Percentiles rank a stretch among this genome's conserved stretches.
These are phyloP conservation scores for Cryptomyrus ogoouensis DNA, from an alignment of 2,113 vertebrate species.

Conservation along the genomic window DNA sequence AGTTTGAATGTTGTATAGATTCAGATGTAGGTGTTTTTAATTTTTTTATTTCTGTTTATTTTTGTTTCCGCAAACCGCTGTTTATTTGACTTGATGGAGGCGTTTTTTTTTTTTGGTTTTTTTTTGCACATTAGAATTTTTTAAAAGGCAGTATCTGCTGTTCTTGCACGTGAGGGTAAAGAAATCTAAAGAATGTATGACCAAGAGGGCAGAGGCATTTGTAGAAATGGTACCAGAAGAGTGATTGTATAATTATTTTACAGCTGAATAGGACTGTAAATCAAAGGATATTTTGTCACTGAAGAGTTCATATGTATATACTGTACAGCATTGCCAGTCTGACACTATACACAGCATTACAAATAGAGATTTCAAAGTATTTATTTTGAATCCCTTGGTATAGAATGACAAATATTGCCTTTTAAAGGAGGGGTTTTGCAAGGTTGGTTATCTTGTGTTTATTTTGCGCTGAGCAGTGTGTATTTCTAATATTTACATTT, in stretches of 20 bases:
- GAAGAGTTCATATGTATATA: conserved; percentile 66
- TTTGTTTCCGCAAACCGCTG: conserved; percentile 27
- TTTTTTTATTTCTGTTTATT: conserved; percentile 26
- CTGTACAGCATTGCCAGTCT: conserved; percentile 62
- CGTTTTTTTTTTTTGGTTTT: background rate
- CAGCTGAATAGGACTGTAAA: conserved; percentile 52
- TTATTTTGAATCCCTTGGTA: conserved; percentile 61
- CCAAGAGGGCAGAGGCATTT: conserved; percentile 55
- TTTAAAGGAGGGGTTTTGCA: conserved; percentile 54
- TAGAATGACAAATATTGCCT: conserved; percentile 75
- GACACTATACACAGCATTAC: conserved; percentile 41
- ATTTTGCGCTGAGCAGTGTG: conserved; percentile 33
- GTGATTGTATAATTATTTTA: conserved; percentile 61
- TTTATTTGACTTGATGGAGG: conserved; percentile 22
- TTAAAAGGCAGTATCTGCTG: conserved; percentile 69
- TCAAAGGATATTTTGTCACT: conserved; percentile 64
- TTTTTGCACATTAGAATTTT: conserved; percentile 52
- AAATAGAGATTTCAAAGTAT: conserved; percentile 60
- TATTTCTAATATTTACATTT: conserved; percentile 19
- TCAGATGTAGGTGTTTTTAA: conserved; percentile 36
- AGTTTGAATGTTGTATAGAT: conserved; percentile 63
- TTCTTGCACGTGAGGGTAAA: conserved; percentile 57
- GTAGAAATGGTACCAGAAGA: conserved; percentile 54
- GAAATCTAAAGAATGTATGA: conserved; percentile 46
- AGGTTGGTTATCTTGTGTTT: conserved; percentile 41